A percentile compares a stretch with the other conserved stretches of the same genome.
These are phyloP conservation scores for Salminus brasiliensis DNA, from an alignment of 2,113 vertebrate genomes.

Conservation along the genomic window DNA sequence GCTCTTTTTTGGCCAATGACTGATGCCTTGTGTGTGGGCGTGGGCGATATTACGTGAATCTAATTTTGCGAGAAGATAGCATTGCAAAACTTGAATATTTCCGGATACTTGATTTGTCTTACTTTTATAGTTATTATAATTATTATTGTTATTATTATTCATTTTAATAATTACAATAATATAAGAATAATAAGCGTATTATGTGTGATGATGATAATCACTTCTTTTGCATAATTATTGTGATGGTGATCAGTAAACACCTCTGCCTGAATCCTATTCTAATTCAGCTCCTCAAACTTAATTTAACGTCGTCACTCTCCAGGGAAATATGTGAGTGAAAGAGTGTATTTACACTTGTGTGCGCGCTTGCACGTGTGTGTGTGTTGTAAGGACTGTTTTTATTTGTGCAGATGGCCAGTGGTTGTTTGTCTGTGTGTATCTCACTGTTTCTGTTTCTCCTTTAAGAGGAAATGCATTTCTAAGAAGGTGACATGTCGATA, in stretches of 20 bases:
- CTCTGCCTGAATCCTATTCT: background rate
- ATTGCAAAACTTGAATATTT: too few relatives aligned
- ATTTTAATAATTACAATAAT: too few relatives aligned
- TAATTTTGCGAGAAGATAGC: too few relatives aligned
- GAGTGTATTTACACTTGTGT: slow-evolving; percentile 2
- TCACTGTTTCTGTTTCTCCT: slow-evolving; percentile 14
- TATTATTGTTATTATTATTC: too few relatives aligned
- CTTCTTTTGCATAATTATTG: too few relatives aligned
- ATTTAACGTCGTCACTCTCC: background rate
- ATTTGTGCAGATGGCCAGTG: slow-evolving; percentile 18
- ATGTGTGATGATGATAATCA: too few relatives aligned
- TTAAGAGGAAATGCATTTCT: slow-evolving; percentile 14
- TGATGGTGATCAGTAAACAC: background rate
- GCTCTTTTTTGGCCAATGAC: background rate
- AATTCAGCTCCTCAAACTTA: background rate
- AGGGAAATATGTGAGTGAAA: slow-evolving; percentile 3
- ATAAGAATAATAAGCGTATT: too few relatives aligned
- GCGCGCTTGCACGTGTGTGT: too few relatives aligned
- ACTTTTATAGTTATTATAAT: too few relatives aligned
- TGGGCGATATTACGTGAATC: too few relatives aligned
- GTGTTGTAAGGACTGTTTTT: slow-evolving; percentile 2
- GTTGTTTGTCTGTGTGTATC: background rate
- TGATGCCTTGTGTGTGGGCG: background rate
- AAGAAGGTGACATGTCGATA: slow-evolving; percentile 1
- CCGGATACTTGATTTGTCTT: too few relatives aligned